Percentiles rank a stretch among this genome's conserved stretches.
Conservation (phyloP, 2,888 invertebrate genomes). For the Acanthopleura granulata region DNA sequence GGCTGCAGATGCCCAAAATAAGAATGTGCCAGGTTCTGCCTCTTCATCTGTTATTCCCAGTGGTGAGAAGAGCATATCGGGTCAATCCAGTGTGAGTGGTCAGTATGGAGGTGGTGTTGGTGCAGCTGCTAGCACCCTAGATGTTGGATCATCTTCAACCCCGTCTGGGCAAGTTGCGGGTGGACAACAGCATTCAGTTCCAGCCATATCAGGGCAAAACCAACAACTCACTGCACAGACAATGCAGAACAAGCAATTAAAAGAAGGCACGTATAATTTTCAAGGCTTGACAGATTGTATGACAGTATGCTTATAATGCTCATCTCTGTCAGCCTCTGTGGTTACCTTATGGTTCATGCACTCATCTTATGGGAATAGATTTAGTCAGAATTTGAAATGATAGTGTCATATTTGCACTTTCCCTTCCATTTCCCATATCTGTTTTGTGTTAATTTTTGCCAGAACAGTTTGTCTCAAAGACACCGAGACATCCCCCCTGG, state of each 20-base stretch:
- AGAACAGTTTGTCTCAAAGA: no score
- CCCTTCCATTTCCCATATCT: no score
- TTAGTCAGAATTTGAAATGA: no score
- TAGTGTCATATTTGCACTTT: no score
- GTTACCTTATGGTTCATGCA: no score
- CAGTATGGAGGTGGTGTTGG: neutral
- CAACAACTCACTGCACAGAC: conserved; percentile 57
- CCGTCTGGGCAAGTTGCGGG: conserved; percentile 24
- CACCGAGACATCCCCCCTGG: no score
- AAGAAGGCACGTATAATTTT: neutral
- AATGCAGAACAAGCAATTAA: conserved; percentile 51
- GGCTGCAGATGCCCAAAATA: conserved; percentile 31
- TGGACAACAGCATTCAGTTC: conserved; percentile 34
- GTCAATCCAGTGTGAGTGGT: neutral
- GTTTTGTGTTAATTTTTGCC: no score
- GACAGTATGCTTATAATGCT: no score
- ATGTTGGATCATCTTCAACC: neutral
- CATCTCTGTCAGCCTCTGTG: no score
- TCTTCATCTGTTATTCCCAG: neutral
- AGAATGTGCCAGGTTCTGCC: neutral
- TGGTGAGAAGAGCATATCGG: conserved; percentile 2
- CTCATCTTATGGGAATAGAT: no score
- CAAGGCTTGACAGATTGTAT: no score
- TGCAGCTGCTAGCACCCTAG: neutral
- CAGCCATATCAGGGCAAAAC: conserved; percentile 25